Evolutionary conservation across 2,797 vertebrate genomes (phyloP).

Genomic region (Heteromormyrus szaboi): DNA sequence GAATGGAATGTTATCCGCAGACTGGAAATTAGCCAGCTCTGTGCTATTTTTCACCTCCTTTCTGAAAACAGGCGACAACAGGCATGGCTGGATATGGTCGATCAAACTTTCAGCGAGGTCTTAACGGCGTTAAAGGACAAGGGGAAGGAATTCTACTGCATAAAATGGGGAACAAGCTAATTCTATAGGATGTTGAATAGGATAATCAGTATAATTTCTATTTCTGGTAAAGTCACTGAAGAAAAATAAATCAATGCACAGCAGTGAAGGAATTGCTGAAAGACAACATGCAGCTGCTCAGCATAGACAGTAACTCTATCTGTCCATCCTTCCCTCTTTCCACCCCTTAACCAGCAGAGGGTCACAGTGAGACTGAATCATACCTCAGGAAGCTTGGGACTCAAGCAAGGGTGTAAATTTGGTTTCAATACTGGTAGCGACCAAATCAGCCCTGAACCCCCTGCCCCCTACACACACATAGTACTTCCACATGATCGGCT

Average conservation of each 20-base stretch:
- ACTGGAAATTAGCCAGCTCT: background rate
- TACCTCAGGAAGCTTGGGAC: background rate
- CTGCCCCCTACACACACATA: background rate
- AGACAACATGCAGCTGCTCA: background rate
- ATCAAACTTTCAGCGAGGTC: background rate
- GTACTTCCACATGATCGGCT: background rate
- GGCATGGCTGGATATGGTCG: background rate
- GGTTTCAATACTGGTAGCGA: background rate
- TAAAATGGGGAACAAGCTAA: background rate
- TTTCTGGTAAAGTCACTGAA: background rate
- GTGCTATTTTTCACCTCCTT: background rate
- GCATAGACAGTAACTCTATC: background rate
- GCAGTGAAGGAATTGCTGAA: background rate
- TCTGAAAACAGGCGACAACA: background rate
- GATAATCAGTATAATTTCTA: background rate
- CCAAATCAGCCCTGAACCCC: background rate
- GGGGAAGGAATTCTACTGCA: background rate
- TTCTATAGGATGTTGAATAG: background rate
- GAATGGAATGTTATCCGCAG: background rate
- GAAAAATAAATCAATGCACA: background rate
- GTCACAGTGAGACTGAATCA: background rate
- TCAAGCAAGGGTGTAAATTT: background rate
- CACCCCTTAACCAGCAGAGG: background rate
- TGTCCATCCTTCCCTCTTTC: background rate
- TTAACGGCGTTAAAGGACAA: background rate